Evolutionary conservation across 2,888 invertebrate species (phyloP).

Genomic region (Azorinus chamasolen): DNA sequence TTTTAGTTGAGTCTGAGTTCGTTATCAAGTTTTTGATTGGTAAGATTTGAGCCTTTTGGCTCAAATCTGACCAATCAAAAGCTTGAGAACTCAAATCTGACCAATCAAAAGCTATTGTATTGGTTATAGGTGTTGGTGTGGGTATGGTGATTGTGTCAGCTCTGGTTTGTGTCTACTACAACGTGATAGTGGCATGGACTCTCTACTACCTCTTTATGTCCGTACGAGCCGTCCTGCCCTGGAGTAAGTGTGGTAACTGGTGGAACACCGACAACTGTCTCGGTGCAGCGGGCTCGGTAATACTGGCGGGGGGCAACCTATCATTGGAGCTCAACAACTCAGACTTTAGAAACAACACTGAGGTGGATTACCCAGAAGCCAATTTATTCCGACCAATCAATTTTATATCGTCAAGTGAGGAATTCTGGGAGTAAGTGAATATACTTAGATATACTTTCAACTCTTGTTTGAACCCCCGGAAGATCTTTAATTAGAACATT

Average conservation of each 20-base stretch:
- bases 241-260: conserved; percentile 84
- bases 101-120: no score
- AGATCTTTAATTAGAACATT: no score
- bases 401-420: conserved; percentile 68
- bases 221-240: conserved; percentile 84
- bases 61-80: no score
- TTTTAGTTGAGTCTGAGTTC: no score
- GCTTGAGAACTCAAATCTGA: no score
- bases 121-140: conserved; percentile 85
- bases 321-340: conserved; percentile 11
- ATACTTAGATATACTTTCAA: no score
- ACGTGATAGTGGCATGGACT: conserved; percentile 87
- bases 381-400: no score
- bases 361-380: conserved; percentile 6
- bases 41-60: no score
- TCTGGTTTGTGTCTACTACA: conserved; percentile 87
- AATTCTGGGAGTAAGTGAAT: conserved; percentile 81
- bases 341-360: conserved; percentile 7
- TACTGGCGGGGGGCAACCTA: conserved; percentile 13
- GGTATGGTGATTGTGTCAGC: conserved; percentile 86
- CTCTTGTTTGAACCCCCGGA: not conserved
- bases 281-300: conserved; percentile 26
- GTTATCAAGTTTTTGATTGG: no score
- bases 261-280: conserved; percentile 84
- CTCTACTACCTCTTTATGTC: conserved; percentile 86